These are phyloP conservation scores for Lasaia peninsularis DNA, from an alignment of 1,140 invertebrate species.

Conservation along the genomic window DNA sequence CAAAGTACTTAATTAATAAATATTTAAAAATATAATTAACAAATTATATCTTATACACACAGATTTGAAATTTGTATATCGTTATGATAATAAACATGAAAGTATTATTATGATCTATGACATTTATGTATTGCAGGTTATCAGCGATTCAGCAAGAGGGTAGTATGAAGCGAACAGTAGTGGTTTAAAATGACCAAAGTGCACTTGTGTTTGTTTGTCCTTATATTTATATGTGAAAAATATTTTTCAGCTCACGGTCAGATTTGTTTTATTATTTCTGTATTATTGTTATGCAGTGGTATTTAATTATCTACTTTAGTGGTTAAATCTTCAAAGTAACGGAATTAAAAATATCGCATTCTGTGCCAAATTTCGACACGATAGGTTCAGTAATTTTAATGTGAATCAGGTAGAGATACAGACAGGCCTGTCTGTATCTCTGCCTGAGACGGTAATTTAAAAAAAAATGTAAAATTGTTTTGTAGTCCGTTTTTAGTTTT, in stretches of 20 bases:
- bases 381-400: no score
- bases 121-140: not conserved
- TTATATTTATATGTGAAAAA: not conserved
- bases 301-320: no score
- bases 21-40: not conserved
- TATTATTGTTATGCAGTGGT: not conserved
- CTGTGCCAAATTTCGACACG: no score
- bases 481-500: no score
- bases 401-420: no score
- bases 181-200: constrained; percentile 23
- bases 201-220: not conserved
- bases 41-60: not conserved
- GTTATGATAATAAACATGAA: not conserved
- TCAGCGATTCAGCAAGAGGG: constrained; percentile 21
- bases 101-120: constrained; percentile 2
- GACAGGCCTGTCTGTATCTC: no score
- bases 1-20: not conserved
- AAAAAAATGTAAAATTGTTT: no score
- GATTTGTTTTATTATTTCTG: not conserved
- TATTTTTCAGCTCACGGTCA: not conserved
- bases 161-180: constrained; percentile 20
- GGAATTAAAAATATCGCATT: no score
- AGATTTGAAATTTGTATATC: not conserved
- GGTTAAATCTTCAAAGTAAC: no score
- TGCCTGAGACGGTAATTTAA: no score